A percentile compares a stretch with the other conserved stretches of the same genome.
phyloP scores from a whole-genome alignment of 1,140 invertebrate genomes.

The Tetranychus urticae region DNA sequence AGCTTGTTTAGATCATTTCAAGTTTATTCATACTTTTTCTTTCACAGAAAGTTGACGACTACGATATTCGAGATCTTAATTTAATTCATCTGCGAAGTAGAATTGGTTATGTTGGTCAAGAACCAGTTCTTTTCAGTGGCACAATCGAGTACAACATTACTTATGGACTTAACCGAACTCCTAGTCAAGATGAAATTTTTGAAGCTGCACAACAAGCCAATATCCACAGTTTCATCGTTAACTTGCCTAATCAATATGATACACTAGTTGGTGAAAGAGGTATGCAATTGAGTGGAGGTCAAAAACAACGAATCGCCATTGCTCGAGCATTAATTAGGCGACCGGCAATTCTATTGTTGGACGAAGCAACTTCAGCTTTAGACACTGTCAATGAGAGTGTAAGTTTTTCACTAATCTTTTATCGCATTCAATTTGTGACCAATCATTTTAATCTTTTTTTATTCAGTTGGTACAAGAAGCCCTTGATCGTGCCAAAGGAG shows the following conservation, averaged over 20 bases:
- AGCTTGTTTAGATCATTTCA: too few species aligned
- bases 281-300: slow-evolving; percentile 63
- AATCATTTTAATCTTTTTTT: too few species aligned
- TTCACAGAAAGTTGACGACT: not conserved
- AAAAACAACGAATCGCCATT: slow-evolving; percentile 74
- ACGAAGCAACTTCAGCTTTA: slow-evolving; percentile 45
- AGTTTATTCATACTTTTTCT: too few species aligned
- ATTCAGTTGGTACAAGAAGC: slow-evolving; percentile 27
- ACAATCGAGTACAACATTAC: slow-evolving; percentile 75
- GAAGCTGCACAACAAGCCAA: slow-evolving; percentile 64
- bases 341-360: slow-evolving; percentile 42
- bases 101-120: slow-evolving; percentile 12
- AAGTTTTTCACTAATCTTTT: too few species aligned
- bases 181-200: slow-evolving; percentile 33
- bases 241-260: slow-evolving; percentile 56
- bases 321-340: slow-evolving; percentile 65
- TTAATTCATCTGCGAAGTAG: slow-evolving; percentile 15
- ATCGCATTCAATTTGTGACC: too few species aligned
- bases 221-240: slow-evolving; percentile 60
- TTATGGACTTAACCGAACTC: slow-evolving; percentile 39
- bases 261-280: slow-evolving; percentile 73
- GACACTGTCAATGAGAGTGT: slow-evolving; percentile 16
- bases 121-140: slow-evolving; percentile 46
- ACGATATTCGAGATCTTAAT: slow-evolving; percentile 5
- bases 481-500: slow-evolving; percentile 43